Evolutionary conservation across 2,888 invertebrate species (phyloP).

Genomic region (Nyleta sp.): DNA sequence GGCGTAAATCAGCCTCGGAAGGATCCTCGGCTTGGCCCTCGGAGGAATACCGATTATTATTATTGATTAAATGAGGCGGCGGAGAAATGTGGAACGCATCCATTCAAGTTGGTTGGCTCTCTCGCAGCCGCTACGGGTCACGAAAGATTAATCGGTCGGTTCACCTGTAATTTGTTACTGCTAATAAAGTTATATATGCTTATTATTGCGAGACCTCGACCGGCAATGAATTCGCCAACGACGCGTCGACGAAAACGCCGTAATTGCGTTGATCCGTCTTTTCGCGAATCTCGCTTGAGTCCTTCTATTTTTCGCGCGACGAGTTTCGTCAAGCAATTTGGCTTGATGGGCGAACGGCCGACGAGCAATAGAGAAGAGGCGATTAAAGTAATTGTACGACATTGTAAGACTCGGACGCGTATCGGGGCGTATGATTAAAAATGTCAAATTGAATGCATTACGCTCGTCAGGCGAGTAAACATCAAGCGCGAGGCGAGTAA

Average conservation of each 20-base stretch:
- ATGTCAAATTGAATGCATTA: constrained; percentile 50
- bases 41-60: not conserved
- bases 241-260: not conserved
- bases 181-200: constrained; percentile 39
- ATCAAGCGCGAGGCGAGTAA: constrained; percentile 21
- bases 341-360: constrained; percentile 1
- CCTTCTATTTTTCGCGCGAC: not conserved
- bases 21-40: not conserved
- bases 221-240: not conserved
- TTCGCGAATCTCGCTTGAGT: not conserved
- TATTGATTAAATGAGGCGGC: constrained; percentile 57
- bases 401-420: constrained; percentile 12
- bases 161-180: constrained; percentile 43
- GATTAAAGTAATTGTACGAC: constrained; percentile 33
- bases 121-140: constrained; percentile 14
- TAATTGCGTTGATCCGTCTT: constrained; percentile 26
- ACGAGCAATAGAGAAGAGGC: constrained; percentile 10
- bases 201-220: constrained; percentile 19
- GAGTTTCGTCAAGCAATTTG: constrained; percentile 9
- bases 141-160: constrained; percentile 34
- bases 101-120: constrained; percentile 15
- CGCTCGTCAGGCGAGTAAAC: constrained; percentile 35
- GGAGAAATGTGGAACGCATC: constrained; percentile 37
- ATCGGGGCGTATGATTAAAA: constrained; percentile 41
- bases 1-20: not conserved